Conservation (phyloP, 2,797 vertebrate genomes). For the Phalanger gymnotis region DNA sequence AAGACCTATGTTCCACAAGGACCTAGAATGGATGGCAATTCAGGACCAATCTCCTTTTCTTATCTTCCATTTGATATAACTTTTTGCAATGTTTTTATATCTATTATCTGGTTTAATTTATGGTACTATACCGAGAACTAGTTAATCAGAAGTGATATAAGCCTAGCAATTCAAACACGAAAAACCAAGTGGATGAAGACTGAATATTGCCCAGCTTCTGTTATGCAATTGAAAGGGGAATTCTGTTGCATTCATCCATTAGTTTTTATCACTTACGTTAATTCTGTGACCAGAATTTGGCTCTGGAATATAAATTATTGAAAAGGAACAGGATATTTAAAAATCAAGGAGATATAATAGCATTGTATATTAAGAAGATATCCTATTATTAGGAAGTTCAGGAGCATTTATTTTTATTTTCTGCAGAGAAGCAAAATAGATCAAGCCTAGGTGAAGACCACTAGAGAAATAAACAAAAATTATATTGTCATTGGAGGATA, state of each 20-base stretch:
- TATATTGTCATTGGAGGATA: not conserved
- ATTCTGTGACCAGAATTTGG: not conserved
- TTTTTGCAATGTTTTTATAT: slow-evolving; percentile 32
- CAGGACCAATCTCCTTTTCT: not conserved
- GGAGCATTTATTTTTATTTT: not conserved
- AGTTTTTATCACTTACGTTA: not conserved
- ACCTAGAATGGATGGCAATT: not conserved
- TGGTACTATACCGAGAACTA: not conserved
- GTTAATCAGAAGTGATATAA: not conserved
- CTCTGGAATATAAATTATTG: not conserved
- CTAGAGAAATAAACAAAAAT: not conserved
- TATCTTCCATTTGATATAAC: not conserved
- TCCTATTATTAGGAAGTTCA: not conserved
- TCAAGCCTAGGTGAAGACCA: not conserved
- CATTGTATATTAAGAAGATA: not conserved
- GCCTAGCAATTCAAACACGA: not conserved
- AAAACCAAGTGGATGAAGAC: not conserved
- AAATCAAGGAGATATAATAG: not conserved
- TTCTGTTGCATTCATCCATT: not conserved
- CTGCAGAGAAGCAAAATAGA: not conserved
- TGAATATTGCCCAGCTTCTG: not conserved
- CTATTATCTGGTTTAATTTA: slow-evolving; percentile 23
- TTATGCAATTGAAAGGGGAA: not conserved
- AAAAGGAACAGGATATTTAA: not conserved
- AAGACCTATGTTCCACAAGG: not conserved